Conservation (phyloP, 1,140 invertebrate species). For the Telenomus remus region DNA sequence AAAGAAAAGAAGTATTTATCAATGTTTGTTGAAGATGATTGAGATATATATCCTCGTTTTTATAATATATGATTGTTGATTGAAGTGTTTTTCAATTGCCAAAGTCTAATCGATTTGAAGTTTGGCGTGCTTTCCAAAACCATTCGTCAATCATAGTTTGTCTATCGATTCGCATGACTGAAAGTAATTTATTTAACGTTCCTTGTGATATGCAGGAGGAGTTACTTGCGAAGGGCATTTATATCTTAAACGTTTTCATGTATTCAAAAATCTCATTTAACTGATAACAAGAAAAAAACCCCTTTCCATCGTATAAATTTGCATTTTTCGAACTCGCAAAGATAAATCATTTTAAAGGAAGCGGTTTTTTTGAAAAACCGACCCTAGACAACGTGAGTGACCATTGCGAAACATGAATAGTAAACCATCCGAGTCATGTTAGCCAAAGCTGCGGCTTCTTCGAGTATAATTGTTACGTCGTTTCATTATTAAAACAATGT, state of each 20-base stretch:
- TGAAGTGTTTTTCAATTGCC: no score
- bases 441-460: slow-evolving; percentile 48
- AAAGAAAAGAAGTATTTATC: no score
- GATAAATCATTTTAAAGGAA: no score
- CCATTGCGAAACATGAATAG: slow-evolving; percentile 34
- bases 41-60: no score
- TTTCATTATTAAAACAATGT: slow-evolving; percentile 32
- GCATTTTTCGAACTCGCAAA: no score
- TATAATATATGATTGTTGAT: no score
- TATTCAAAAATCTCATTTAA: no score
- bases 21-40: no score
- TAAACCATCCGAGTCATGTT: slow-evolving; percentile 28
- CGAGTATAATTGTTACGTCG: slow-evolving; percentile 34
- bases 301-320: background rate
- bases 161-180: slow-evolving; percentile 24
- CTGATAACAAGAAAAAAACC: no score
- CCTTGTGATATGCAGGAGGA: slow-evolving; percentile 15
- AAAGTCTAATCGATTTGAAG: no score
- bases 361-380: no score
- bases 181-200: slow-evolving; percentile 26
- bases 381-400: slow-evolving; percentile 29
- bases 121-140: slow-evolving; percentile 61
- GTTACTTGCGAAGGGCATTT: slow-evolving; percentile 32
- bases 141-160: slow-evolving; percentile 11
- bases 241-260: background rate